Conservation (phyloP, 2,113 vertebrate species). For the Acrocephalus kingi region DNA sequence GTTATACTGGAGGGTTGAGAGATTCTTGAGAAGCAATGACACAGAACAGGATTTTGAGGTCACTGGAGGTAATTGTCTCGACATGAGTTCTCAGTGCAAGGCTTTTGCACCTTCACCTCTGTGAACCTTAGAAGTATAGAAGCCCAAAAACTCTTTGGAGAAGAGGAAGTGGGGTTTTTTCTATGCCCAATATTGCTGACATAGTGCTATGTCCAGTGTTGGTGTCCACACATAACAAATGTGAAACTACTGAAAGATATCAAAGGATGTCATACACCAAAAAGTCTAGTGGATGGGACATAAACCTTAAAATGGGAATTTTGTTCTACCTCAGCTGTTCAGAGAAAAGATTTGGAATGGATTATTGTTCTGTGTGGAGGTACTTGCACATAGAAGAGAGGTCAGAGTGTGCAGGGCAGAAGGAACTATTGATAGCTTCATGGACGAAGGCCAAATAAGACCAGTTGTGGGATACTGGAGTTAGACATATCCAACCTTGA, state of each 20-base stretch:
- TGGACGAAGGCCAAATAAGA: neutral
- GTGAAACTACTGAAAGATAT: neutral
- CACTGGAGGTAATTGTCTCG: neutral
- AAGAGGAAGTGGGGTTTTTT: neutral
- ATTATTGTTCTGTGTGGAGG: neutral
- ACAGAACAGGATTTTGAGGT: conserved; percentile 15
- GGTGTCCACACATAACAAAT: neutral
- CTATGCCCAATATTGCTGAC: neutral
- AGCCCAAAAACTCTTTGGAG: neutral
- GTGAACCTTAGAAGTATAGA: neutral
- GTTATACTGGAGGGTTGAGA: neutral
- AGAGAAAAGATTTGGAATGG: neutral
- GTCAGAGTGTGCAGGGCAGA: neutral
- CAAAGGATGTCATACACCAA: neutral
- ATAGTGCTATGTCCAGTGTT: neutral
- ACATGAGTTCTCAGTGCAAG: neutral
- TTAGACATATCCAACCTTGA: neutral
- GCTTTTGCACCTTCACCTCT: neutral
- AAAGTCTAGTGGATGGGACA: neutral
- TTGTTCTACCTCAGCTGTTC: neutral
- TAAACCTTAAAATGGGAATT: neutral
- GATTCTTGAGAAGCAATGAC: neutral
- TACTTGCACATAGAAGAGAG: neutral
- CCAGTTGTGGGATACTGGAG: neutral
- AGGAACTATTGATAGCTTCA: neutral